Base-by-base conservation (phyloP, 2,888 invertebrate species). In the Gryllus longicercus region DNA sequence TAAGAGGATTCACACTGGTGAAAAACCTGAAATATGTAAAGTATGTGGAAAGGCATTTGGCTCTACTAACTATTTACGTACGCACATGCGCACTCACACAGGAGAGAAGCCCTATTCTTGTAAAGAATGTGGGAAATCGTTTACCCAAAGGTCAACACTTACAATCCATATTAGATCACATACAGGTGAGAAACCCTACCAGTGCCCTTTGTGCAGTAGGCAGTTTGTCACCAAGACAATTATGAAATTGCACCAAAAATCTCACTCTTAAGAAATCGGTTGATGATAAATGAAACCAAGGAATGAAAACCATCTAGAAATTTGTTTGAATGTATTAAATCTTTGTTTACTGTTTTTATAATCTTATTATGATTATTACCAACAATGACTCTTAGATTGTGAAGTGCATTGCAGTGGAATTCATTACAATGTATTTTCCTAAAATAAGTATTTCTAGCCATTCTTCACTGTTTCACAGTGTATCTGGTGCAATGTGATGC, bases 1-100 rank as follows among this genome's bases (percentile, higher is more conserved):
- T 75, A 21, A n/a, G 11, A 51, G 50, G 21, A 79, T n/a, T 38
- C 79, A 79, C 74, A 74, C 74, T 51, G 79, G 79, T 12, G 74
- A 79, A 38, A 63, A 50, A 63, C 63, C 63, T 51, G 16, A 16
- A 11, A 49, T 50, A n/a, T 79, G 79, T 38, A 38, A 25, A 18
- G 50, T 75, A 18, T 79, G 79, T 79, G 18, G 18, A 14, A 63
- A 49, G 16, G 18, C 25, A 51, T 79, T 79, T 51, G 23, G 18
- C 8, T n/a, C 21, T 21, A 10, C 49, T 23, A 74, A 25, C 10
- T 16, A 21, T 79, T 74, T 79, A 16, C 74, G 50, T 16, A 38
- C 16, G 14, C 79, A 79, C 25, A 38, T 79, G 21, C 10, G 38
- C 10, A 38, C 18, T 16, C 78, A 78, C 8, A 49, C 78, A 49